These are phyloP conservation scores for Rhizomys pruinosus DNA, from an alignment of 2,113 vertebrate species.

Conservation along the genomic window DNA sequence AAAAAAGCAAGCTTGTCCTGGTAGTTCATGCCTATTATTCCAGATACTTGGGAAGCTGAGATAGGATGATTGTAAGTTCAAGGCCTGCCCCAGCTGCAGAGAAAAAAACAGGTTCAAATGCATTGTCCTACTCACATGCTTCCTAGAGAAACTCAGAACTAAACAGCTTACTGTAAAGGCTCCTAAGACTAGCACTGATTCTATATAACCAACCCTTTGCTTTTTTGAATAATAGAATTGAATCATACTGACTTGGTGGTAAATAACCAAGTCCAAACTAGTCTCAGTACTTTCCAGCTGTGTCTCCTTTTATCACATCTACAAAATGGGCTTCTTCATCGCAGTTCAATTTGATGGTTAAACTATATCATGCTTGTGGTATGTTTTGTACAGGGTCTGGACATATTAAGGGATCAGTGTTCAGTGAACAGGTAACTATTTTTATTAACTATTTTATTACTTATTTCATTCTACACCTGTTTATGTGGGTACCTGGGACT, in stretches of 20 bases:
- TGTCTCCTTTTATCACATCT: background rate
- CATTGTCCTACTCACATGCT: background rate
- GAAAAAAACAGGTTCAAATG: background rate
- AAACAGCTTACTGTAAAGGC: background rate
- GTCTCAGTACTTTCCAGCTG: background rate
- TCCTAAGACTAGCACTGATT: background rate
- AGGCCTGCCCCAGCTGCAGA: background rate
- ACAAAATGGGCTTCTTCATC: background rate
- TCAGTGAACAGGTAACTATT: background rate
- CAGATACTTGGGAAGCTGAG: background rate
- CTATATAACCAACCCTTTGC: background rate
- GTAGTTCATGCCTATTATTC: background rate
- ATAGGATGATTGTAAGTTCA: background rate
- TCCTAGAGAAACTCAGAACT: background rate
- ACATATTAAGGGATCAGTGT: background rate
- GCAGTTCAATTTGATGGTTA: background rate
- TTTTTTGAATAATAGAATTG: background rate
- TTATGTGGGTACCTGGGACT: rapidly evolving
- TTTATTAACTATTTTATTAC: background rate
- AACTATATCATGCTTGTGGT: background rate
- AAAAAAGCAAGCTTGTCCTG: background rate
- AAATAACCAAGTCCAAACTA: slow-evolving; percentile 19
- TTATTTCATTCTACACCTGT: too few species aligned
- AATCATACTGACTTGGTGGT: background rate
- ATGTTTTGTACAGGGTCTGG: background rate